A percentile compares a stretch with the other conserved stretches of the same genome.
Conservation (phyloP, 2,888 invertebrate species). For the Drosophila borealis region DNA sequence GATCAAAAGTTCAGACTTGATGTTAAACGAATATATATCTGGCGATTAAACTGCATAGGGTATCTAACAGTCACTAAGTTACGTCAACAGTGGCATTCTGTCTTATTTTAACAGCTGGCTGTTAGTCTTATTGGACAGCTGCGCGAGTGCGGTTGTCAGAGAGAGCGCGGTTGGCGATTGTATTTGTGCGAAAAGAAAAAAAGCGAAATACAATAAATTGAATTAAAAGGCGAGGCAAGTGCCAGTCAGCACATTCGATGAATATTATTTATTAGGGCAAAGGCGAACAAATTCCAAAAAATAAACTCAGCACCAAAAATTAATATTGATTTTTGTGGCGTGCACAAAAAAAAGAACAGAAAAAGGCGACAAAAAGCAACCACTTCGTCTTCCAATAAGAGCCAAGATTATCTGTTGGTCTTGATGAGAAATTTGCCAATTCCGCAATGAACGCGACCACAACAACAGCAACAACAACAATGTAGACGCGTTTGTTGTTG, state of each 20-base stretch:
- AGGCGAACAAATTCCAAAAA: constrained; percentile 15
- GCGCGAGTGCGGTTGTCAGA: constrained; percentile 53
- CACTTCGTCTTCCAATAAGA: constrained; percentile 49
- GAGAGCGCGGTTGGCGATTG: constrained; percentile 24
- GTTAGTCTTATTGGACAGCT: constrained; percentile 62
- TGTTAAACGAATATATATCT: background rate
- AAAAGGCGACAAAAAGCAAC: constrained; percentile 47
- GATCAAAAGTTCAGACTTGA: no score
- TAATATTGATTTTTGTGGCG: constrained; percentile 66
- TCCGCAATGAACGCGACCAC: constrained; percentile 28
- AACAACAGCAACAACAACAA: constrained; percentile 30
- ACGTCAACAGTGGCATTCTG: constrained; percentile 6
- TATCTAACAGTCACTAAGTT: constrained; percentile 12
- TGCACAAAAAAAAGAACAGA: constrained; percentile 29
- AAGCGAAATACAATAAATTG: constrained; percentile 48
- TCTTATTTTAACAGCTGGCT: constrained; percentile 49
- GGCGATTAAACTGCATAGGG: constrained; percentile 5
- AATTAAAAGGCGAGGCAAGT: constrained; percentile 47
- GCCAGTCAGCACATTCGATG: constrained; percentile 28
- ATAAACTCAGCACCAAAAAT: constrained; percentile 20
- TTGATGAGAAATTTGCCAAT: constrained; percentile 49
- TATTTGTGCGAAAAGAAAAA: constrained; percentile 27
- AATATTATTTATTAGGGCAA: constrained; percentile 38
- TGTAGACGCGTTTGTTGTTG: constrained; percentile 29
- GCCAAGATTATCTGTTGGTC: constrained; percentile 44